Evolutionary conservation across 2,797 vertebrate species (phyloP), one percentile per base, ranked within the genome.

Genomic region (Anableps anableps): DNA sequence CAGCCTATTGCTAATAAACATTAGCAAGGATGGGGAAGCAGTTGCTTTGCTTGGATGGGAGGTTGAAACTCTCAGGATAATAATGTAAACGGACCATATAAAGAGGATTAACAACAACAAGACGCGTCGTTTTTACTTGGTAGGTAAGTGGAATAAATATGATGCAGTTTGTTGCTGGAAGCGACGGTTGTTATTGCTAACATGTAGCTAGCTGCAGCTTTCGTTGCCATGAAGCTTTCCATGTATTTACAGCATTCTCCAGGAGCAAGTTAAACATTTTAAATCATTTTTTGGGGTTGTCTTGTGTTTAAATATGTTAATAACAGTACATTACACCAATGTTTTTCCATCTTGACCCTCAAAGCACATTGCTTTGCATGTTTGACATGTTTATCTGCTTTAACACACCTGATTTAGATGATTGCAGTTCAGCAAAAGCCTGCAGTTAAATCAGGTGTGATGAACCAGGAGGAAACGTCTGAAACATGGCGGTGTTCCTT

Each of bases 21-120:
- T 89, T 91, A 94, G 89, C 92, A 91, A 29, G 89, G 90, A 41
- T 75, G 55, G 51, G 50, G 47, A 73, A 78, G 19, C 53, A 75
- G 72, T 43, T 62, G 26, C 29, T 7, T 60, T 45, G 29, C 55
- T 2, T 76, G 77, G 77, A 68, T 62, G 64, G 50, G 75, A 68
- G 13, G 62, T 71, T 81, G 64, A 74, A 71, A 72, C 79, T 68
- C 62, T 66, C 71, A 74, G 36, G 85, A 78, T 62, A 87, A 76
- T 45, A 43, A 36, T 7, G 11, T 62, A 41, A 78, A 51, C 72
- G 60, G 43, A 74, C 1, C 73, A 45, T 17, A 4, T 47, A 4
- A 0, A 74, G 17, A 82, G 19, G 80, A 82, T 82, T 78, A 79
- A 50, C 79, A 64, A 23, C 16, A 31, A 29, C 31, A 16, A 36